Percentiles rank a stretch among this genome's conserved stretches.
These are phyloP conservation scores for Neodontobutis hainanensis DNA, from an alignment of 2,113 vertebrate genomes.

Conservation along the genomic window DNA sequence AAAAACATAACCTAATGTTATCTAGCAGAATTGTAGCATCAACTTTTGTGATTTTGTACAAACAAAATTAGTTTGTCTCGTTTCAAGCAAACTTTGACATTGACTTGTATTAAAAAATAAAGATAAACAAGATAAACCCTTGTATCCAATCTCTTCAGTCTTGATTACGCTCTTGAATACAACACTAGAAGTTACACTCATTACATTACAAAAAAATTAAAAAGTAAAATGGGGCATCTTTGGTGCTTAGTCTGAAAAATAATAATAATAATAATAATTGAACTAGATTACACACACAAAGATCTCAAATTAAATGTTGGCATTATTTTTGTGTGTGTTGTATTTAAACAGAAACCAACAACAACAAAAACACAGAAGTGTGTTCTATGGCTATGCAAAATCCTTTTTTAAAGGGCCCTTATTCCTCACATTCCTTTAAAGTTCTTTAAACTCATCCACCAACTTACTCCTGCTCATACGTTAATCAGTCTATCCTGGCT, in stretches of 20 bases:
- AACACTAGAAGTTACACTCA: neutral
- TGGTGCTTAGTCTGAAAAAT: conserved; percentile 57
- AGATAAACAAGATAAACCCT: no score
- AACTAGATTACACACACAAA: conserved; percentile 13
- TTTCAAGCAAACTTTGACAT: no score
- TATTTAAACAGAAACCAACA: conserved; percentile 32
- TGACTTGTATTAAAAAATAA: no score
- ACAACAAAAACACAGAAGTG: conserved; percentile 32
- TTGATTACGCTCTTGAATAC: no score
- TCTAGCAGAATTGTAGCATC: no score
- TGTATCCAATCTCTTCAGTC: no score
- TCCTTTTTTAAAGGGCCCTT: conserved; percentile 46
- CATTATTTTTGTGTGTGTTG: conserved; percentile 38
- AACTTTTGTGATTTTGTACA: no score
- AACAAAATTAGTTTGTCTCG: no score
- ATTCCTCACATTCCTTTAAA: conserved; percentile 2
- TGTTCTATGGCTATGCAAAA: conserved; percentile 59
- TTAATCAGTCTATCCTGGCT: conserved; percentile 57
- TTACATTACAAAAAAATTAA: conserved; percentile 6
- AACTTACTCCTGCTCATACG: neutral
- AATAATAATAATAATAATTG: conserved; percentile 31
- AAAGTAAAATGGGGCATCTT: conserved; percentile 53
- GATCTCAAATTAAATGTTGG: conserved; percentile 38
- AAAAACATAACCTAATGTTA: no score
- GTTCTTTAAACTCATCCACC: neutral